Percentiles rank a stretch among this genome's conserved stretches.
phyloP scores from a whole-genome alignment of 2,113 vertebrate genomes.

The Trematomus loennbergii region DNA sequence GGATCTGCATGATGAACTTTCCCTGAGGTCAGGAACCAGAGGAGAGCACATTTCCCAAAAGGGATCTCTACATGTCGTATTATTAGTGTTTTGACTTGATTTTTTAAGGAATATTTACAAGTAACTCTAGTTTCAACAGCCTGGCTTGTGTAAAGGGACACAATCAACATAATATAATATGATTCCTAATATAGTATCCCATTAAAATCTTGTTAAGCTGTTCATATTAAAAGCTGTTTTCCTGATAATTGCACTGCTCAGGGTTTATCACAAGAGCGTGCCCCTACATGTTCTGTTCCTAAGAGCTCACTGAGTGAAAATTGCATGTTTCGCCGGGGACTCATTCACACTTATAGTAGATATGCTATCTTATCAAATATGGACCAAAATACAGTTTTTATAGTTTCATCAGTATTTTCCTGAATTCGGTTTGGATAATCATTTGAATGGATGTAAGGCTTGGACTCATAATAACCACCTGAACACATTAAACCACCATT shows the following conservation, averaged over 20 bases:
- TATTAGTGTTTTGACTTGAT: background rate
- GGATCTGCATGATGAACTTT: background rate
- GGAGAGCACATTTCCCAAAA: slow-evolving; percentile 14
- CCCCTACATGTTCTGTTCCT: slow-evolving; percentile 1
- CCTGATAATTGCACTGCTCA: slow-evolving; percentile 33
- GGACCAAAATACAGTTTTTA: background rate
- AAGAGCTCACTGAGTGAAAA: background rate
- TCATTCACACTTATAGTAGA: slow-evolving; percentile 16
- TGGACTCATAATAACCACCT: too few species aligned
- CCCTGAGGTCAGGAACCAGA: slow-evolving; percentile 8
- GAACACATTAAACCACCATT: too few species aligned
- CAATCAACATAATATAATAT: background rate
- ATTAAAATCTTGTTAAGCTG: slow-evolving; percentile 25
- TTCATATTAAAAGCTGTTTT: slow-evolving; percentile 28
- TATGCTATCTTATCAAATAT: slow-evolving; percentile 5
- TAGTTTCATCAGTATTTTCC: background rate
- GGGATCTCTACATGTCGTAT: background rate
- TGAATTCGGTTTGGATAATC: background rate
- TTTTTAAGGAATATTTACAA: background rate
- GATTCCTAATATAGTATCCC: slow-evolving; percentile 1
- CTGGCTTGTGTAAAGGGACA: background rate
- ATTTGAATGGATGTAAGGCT: too few species aligned
- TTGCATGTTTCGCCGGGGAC: background rate
- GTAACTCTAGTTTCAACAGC: background rate
- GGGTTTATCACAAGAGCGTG: slow-evolving; percentile 4